These are phyloP conservation scores for Malachius bipustulatus DNA, from an alignment of 2,888 invertebrate genomes.

Conservation along the genomic window DNA sequence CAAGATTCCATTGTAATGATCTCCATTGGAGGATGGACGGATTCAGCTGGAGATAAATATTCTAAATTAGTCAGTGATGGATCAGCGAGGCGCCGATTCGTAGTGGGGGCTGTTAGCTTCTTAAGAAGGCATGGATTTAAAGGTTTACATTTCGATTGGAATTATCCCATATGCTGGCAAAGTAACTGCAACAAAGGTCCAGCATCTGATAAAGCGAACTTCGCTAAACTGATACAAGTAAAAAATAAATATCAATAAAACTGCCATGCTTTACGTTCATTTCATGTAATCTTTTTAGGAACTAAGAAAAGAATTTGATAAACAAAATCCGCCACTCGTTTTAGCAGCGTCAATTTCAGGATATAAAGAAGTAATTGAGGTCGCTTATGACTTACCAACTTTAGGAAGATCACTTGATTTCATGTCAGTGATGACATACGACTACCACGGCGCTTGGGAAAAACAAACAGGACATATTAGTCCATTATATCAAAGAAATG, in stretches of 20 bases:
- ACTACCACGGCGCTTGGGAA: constrained; percentile 88
- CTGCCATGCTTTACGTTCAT: neutral
- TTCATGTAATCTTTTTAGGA: constrained; percentile 39
- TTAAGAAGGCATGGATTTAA: constrained; percentile 64
- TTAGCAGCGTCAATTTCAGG: constrained; percentile 78
- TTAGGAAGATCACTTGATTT: constrained; percentile 64
- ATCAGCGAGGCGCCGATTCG: constrained; percentile 55
- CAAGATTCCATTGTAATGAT: constrained; percentile 56
- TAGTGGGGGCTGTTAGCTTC: constrained; percentile 56
- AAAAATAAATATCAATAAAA: constrained; percentile 7
- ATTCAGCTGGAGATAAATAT: constrained; percentile 80
- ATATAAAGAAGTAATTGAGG: constrained; percentile 80
- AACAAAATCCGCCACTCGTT: constrained; percentile 52
- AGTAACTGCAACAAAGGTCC: constrained; percentile 77
- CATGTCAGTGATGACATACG: constrained; percentile 77
- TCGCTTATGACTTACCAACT: constrained; percentile 66
- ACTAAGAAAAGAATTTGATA: constrained; percentile 48
- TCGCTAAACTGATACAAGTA: constrained; percentile 62
- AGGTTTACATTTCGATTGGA: constrained; percentile 89
- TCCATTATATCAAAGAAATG: constrained; percentile 53
- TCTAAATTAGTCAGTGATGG: constrained; percentile 62
- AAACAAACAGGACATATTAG: constrained; percentile 67
- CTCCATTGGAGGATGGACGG: constrained; percentile 92
- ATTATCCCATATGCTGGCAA: constrained; percentile 90
- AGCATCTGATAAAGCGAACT: constrained; percentile 63